Evolutionary conservation across 2,888 invertebrate species (phyloP).

Genomic region (Marasmarcha lunaedactyla): DNA sequence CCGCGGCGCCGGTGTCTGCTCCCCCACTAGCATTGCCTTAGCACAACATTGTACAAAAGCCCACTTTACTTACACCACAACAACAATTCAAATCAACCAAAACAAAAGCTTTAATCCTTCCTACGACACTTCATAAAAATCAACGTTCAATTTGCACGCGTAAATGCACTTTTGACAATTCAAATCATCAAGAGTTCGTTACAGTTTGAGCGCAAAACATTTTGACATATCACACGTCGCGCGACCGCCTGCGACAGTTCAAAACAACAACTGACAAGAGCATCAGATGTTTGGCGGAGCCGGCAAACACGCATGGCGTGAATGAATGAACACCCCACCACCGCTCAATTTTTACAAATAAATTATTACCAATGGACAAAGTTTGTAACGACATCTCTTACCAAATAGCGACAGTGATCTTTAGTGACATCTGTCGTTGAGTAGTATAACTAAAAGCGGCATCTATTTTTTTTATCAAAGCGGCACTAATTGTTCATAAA

Average conservation of each 20-base stretch:
- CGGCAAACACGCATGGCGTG: neutral
- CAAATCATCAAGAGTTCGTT: conserved; percentile 57
- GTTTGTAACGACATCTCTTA: too few species aligned
- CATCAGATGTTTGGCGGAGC: too few species aligned
- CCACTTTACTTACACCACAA: conserved; percentile 34
- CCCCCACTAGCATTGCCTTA: conserved; percentile 61
- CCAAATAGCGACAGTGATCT: too few species aligned
- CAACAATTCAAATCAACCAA: conserved; percentile 23
- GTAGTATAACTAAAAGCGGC: conserved; percentile 13
- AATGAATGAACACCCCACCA: neutral
- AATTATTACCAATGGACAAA: too few species aligned
- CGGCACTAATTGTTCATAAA: too few species aligned
- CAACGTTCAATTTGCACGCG: conserved; percentile 51
- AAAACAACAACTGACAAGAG: neutral
- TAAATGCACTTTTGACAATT: too few species aligned
- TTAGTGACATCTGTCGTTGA: conserved; percentile 21
- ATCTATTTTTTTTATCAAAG: too few species aligned
- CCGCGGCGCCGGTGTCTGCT: conserved; percentile 63
- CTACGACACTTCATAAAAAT: conserved; percentile 17
- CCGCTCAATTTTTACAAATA: neutral
- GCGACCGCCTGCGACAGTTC: neutral
- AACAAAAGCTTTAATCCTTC: conserved; percentile 5
- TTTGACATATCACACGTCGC: conserved; percentile 16
- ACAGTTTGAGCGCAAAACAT: conserved; percentile 36
- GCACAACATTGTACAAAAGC: conserved; percentile 44